Evolutionary conservation across 2,888 invertebrate species (phyloP), one percentile per base, ranked within the genome.

Genomic region (Clunio marinus): DNA sequence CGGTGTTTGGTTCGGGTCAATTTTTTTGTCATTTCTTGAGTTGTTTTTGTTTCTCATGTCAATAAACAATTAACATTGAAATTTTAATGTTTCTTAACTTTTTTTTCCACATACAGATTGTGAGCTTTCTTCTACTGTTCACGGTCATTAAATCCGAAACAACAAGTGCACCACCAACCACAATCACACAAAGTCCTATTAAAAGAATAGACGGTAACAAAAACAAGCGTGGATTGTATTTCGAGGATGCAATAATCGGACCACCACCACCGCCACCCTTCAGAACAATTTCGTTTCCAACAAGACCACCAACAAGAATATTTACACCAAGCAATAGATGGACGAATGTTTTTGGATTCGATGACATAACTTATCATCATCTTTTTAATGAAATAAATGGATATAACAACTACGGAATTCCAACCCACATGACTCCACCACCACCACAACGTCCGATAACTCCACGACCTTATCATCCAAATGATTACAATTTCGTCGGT

Each of bases 321-420:
- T 32, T 13, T 5, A 32, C 35, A 32, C 58, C 58, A 24, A 13
- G 25, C 28, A 25, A 20, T 17, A 51, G 35, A 17, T 55, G 27
- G 25, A 66, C 55, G 32, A 66, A 66, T 13, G 66, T 66, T 1
- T 57, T 46, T 24, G 55, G 66, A 1, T 66, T 32, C 3, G 66
- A 66, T 55, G 66, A 66, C 55, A 20, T 32, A 17, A 22, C 32
- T 1, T 66, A 32, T 27, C 20, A 66, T 17, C 55, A 51, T 10
- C 25, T 66, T n/a, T 51, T 66, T 22, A 66, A 66, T 37, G 20
- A 35, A 17, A 28, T 66, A 15, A 66, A 66, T 35, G 66, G 66
- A 10, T 35, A 17, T 17, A 37, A 55, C 20, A n/a, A n/a, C n/a
- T 55, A 66, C 55, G 24, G 28, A 22, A 5, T 35, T 28, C 66